Conservation (phyloP, 2,888 invertebrate species). For the Trissonchulus latispiculum region DNA sequence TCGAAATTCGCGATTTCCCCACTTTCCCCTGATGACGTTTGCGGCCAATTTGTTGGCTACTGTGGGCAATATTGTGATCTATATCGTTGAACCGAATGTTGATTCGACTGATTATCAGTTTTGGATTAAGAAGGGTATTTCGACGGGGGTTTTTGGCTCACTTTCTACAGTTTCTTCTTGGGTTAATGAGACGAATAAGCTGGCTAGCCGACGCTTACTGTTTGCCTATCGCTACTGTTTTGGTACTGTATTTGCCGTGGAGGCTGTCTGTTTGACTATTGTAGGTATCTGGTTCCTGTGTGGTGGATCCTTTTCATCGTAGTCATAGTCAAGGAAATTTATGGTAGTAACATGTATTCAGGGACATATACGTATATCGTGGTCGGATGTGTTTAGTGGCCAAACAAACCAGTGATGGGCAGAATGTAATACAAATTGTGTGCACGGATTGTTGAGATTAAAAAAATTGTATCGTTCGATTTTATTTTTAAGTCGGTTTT, state of each 20-base stretch:
- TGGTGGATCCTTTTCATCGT: background rate
- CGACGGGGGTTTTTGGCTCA: background rate
- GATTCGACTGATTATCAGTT: background rate
- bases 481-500: too few relatives aligned
- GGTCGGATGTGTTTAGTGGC: too few relatives aligned
- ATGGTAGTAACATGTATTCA: too few relatives aligned
- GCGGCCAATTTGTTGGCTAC: background rate
- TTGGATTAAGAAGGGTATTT: background rate
- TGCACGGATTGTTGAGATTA: too few relatives aligned
- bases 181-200: conserved; percentile 6
- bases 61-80: background rate
- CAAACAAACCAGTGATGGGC: too few relatives aligned
- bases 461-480: too few relatives aligned
- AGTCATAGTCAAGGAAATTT: too few relatives aligned
- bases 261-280: conserved; percentile 1
- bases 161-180: conserved; percentile 5
- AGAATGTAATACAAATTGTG: too few relatives aligned
- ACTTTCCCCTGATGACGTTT: conserved; percentile 5
- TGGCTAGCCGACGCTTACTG: background rate
- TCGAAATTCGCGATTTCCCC: background rate
- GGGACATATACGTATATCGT: too few relatives aligned
- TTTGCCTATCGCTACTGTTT: background rate
- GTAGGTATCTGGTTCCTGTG: background rate
- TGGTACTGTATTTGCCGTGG: background rate
- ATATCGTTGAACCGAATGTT: too few relatives aligned